Conservation (phyloP, 2,797 vertebrate species). For the Clarias pachynema region DNA sequence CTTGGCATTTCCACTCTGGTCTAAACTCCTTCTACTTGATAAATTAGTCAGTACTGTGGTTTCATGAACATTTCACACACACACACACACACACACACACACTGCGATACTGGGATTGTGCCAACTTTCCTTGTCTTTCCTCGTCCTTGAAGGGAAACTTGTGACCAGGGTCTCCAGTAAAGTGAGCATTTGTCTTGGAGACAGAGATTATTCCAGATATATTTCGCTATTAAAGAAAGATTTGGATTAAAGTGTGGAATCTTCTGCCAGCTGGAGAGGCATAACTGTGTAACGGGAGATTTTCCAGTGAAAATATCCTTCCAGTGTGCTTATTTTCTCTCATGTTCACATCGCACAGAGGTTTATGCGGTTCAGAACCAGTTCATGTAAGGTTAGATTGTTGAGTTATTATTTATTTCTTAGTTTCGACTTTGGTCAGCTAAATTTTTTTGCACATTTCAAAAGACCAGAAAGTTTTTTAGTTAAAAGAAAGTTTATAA, state of each 20-base stretch:
- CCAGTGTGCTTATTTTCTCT: constrained; percentile 20
- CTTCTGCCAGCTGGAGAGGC: constrained; percentile 35
- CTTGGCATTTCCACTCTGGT: not conserved
- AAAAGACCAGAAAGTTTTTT: not conserved
- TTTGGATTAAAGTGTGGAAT: not conserved
- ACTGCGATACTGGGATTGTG: constrained; percentile 14
- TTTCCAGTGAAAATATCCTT: constrained; percentile 33
- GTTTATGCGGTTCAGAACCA: not conserved
- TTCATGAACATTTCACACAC: constrained; percentile 10
- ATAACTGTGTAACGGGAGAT: constrained; percentile 18
- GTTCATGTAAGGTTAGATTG: not conserved
- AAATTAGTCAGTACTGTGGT: not conserved
- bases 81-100: constrained; percentile 15
- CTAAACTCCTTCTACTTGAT: not conserved
- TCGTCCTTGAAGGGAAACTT: constrained; percentile 42
- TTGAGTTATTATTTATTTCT: not conserved
- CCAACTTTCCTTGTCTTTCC: constrained; percentile 31
- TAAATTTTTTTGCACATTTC: not conserved
- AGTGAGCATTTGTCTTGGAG: constrained; percentile 32
- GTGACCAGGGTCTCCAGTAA: constrained; percentile 45
- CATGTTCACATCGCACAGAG: constrained; percentile 21
- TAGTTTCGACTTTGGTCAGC: not conserved
- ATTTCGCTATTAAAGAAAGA: constrained; percentile 44
- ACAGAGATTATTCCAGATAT: constrained; percentile 21
- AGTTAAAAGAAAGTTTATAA: too few species aligned